These are phyloP conservation scores for Pholis gunnellus DNA, from an alignment of 2,113 vertebrate genomes.

Conservation along the genomic window DNA sequence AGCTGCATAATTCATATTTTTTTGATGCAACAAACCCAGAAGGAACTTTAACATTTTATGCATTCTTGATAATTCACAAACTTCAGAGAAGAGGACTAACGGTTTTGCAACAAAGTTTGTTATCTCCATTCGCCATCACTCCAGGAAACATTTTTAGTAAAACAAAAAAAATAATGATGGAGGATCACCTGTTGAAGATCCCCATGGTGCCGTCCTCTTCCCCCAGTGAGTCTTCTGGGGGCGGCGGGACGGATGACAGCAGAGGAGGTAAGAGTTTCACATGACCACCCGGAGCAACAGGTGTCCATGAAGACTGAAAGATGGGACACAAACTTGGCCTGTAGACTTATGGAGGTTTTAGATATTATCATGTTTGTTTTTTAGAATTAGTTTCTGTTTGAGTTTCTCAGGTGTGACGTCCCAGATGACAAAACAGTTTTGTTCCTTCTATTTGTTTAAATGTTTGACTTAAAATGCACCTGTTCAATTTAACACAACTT, in stretches of 20 bases:
- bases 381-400: background rate
- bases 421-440: background rate
- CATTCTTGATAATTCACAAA: background rate
- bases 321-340: background rate
- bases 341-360: background rate
- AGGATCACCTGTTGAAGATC: slow-evolving; percentile 77
- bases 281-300: slow-evolving; percentile 11
- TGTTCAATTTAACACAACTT: background rate
- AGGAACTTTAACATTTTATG: slow-evolving; percentile 2
- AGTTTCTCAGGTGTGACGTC: background rate
- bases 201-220: slow-evolving; percentile 80
- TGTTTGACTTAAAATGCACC: background rate
- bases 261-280: slow-evolving; percentile 83
- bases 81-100: slow-evolving; percentile 12
- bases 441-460: background rate
- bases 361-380: background rate
- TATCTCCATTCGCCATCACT: background rate
- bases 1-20: background rate
- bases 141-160: background rate
- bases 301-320: slow-evolving; percentile 5
- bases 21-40: background rate
- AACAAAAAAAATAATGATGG: slow-evolving; percentile 65
- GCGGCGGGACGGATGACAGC: slow-evolving; percentile 83
- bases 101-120: background rate
- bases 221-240: slow-evolving; percentile 79